Base-by-base conservation (phyloP, 2,888 invertebrate species). In the Acheta domesticus region DNA sequence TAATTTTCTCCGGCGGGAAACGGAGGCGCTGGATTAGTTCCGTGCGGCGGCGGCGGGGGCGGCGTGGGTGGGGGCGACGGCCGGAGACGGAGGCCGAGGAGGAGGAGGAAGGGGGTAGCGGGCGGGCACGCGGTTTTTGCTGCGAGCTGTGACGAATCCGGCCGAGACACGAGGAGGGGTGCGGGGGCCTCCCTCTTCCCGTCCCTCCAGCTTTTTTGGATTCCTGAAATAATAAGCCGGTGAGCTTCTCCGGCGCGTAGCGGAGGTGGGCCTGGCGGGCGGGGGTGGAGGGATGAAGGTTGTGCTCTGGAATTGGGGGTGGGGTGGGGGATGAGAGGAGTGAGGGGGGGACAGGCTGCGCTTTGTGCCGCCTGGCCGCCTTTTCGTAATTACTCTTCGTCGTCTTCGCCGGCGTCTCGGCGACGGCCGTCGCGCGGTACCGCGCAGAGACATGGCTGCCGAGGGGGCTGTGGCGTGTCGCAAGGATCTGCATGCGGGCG, bases 181-280 rank as follows among this genome's bases (percentile, higher is more conserved):
- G 62, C 62, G 62, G n/a, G 5, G 36, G 36, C 36, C 36, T 36
- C 36, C 36, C 62, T 2, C 62, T 62, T 62, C 16, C 62, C 62
- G 14, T 62, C n/a, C 62, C 12, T 3, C 62, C 11, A 5, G 62
- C 62, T 62, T 62, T 62, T 62, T 62, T 62, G 62, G 62, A 62
- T 62, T 62, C 62, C 62, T 62, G 62, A 62, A 62, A 62, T 62
- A 62, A 62, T 62, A 62, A 62, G 62, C 62, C 62, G 62, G 62
- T 62, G 62, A 62, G 62, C 62, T 62, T 62, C 14, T n/a, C 62
- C 62, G 62, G 62, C 62, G 62, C 16, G n/a, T n/a, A 14, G 62
- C n/a, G 16, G 62, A 62, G 62, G 62, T 62, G 62, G 62, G 62
- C 62, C 16, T 19, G 62, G 62, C 16, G n/a, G n/a, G 62, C 62